Conservation (phyloP, 2,888 invertebrate genomes). For the Dascillus cervinus region DNA sequence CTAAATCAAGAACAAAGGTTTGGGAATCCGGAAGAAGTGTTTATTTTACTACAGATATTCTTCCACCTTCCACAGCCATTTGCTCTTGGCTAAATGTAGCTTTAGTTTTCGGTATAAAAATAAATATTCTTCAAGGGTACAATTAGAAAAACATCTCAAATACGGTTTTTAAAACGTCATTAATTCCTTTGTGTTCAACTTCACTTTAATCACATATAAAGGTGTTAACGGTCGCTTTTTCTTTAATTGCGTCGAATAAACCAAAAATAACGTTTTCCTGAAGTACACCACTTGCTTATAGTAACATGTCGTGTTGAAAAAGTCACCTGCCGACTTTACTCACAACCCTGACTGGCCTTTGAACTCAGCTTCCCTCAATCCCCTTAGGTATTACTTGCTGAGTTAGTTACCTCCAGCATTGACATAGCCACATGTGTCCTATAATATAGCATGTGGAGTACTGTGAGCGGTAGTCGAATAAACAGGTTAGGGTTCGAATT, state of each 20-base stretch:
- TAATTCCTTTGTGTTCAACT: too few species aligned
- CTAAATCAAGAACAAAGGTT: too few species aligned
- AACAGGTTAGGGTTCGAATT: slow-evolving; percentile 9
- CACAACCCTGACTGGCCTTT: slow-evolving; percentile 28
- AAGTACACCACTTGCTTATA: too few species aligned
- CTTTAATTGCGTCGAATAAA: slow-evolving; percentile 3
- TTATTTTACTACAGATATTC: slow-evolving; percentile 12
- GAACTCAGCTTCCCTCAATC: slow-evolving; percentile 16
- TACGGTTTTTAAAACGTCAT: too few species aligned
- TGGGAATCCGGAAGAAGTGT: slow-evolving; percentile 10
- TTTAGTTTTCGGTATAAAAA: slow-evolving; percentile 28
- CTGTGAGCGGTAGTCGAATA: slow-evolving; percentile 7
- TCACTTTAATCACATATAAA: too few species aligned
- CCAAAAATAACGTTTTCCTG: too few species aligned
- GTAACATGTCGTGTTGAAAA: slow-evolving; percentile 15
- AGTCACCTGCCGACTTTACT: slow-evolving; percentile 28
- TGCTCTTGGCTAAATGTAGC: slow-evolving; percentile 10
- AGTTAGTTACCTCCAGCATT: slow-evolving; percentile 15
- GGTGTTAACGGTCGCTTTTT: slow-evolving; percentile 5
- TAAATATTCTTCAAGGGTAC: slow-evolving; percentile 26
- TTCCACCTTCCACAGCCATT: slow-evolving; percentile 7
- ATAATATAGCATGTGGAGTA: slow-evolving; percentile 11
- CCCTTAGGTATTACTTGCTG: slow-evolving; percentile 6
- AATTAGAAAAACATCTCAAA: too few species aligned
- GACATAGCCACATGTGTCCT: slow-evolving; percentile 14